Conservation (phyloP, 2,797 vertebrate genomes). For the Pristis pectinata region DNA sequence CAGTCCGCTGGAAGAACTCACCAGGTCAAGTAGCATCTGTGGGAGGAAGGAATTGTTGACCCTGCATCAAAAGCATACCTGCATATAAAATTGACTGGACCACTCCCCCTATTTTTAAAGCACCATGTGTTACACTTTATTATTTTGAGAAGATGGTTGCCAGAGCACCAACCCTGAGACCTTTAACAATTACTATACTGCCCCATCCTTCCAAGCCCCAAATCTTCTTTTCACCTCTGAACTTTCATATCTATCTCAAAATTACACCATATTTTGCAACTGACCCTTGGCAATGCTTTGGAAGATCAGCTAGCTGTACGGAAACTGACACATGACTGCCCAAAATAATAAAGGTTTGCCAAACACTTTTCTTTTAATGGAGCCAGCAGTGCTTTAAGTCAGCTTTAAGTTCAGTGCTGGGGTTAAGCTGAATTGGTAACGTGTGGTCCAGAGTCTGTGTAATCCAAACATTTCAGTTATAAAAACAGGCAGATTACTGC, state of each 20-base stretch:
- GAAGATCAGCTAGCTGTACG: background rate
- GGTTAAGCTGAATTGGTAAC: background rate
- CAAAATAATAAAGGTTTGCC: conserved; percentile 2
- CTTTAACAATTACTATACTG: too few species aligned
- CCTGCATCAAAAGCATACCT: too few species aligned
- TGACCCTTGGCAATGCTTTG: background rate
- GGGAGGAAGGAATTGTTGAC: too few species aligned
- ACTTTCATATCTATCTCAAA: background rate
- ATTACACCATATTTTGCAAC: background rate
- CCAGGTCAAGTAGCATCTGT: too few species aligned
- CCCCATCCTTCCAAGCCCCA: background rate
- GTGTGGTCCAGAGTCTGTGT: background rate
- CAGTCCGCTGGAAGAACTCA: too few species aligned
- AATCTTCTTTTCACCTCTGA: background rate
- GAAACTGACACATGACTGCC: background rate
- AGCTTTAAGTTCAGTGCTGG: background rate
- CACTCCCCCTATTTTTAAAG: too few species aligned
- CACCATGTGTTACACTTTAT: too few species aligned
- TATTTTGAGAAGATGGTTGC: too few species aligned
- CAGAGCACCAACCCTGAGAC: too few species aligned
- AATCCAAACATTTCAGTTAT: conserved; percentile 28
- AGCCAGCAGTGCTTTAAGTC: background rate
- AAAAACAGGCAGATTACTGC: conserved; percentile 23
- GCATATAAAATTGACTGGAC: too few species aligned
- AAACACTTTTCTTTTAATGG: background rate